Evolutionary conservation across 2,888 invertebrate species (phyloP), one percentile per base, ranked within the genome.

Genomic region (Girardia tigrina): DNA sequence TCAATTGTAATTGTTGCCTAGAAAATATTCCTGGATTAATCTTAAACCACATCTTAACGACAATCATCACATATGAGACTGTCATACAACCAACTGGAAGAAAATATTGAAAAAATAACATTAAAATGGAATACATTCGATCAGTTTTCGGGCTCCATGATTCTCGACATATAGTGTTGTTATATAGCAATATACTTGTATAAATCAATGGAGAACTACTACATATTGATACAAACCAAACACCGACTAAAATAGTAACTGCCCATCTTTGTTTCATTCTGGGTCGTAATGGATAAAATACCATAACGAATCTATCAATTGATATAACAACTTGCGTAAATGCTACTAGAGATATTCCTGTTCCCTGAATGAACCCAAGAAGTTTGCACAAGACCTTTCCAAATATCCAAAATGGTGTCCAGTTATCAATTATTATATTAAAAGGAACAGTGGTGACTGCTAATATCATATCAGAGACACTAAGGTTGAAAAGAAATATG

Each of bases 31-130:
- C 36, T 2, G 73, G 73, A 28, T 29, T 36, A 1, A 29, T 72
- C 42, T 36, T 28, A 72, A 56, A 29, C 74, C 74, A 74, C 1
- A 74, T 42, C 69, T 74, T 74, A 1, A 74, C 26, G 23, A 74
- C 74, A 74, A 74, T 74, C 56, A 74, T 26, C n/a, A 28, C 26
- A 74, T 74, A 74, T 1, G 42, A 74, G 4, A 74, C 26, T 29
- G 8, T 26, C 42, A 74, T 74, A 28, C 74, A 74, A 2, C 23
- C 1, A 28, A 74, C 74, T 20, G 74, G 74, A 1, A 74, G 74
- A 74, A 74, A 74, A 42, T 70, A 74, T 69, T 74, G 74, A 23
- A 74, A 20, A 20, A 74, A 20, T 4, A 74, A 28, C 74, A 74
- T 74, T 28, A 74, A 56, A 28, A 28, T 14, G 23, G 74, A 26